These are phyloP conservation scores for Aurelia sp. DNA, from an alignment of 30 jellyfish, hydroid and myxozoan species.

Conservation along the genomic window DNA sequence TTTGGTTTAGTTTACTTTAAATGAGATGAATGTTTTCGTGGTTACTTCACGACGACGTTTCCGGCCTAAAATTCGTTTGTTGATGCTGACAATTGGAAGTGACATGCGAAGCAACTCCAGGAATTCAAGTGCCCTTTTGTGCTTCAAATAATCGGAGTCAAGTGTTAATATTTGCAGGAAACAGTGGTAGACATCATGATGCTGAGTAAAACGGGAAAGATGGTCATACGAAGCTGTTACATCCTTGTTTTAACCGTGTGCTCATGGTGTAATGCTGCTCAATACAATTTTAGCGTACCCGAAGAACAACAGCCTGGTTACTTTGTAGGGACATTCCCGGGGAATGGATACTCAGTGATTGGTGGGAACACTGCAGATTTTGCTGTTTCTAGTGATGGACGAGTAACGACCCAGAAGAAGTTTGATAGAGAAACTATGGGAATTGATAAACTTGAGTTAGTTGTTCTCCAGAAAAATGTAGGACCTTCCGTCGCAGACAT, in stretches of 20 bases:
- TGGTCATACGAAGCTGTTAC: neutral
- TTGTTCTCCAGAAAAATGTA: neutral
- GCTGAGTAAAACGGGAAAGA: slow-evolving; percentile 9
- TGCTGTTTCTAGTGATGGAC: slow-evolving; percentile 36
- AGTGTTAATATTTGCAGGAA: neutral
- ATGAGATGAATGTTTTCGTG: too few relatives aligned
- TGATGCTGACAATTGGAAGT: neutral
- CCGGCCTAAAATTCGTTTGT: slow-evolving; percentile 36
- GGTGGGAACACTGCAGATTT: neutral
- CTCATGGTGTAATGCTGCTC: slow-evolving; percentile 10
- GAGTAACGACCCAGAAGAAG: slow-evolving; percentile 9
- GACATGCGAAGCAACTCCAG: slow-evolving; percentile 3
- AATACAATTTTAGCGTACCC: slow-evolving; percentile 48
- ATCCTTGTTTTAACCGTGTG: neutral
- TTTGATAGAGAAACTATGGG: slow-evolving; percentile 24
- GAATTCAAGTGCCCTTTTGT: slow-evolving; percentile 19
- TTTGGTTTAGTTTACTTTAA: too few relatives aligned
- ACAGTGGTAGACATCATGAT: slow-evolving; percentile 14
- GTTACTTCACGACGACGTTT: neutral
- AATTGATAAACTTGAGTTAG: neutral
- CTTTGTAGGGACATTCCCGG: slow-evolving; percentile 50
- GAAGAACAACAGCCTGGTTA: slow-evolving; percentile 81
- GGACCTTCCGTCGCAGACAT: slow-evolving; percentile 2
- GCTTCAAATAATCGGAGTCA: neutral
- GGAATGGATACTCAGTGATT: slow-evolving; percentile 3